These are phyloP conservation scores for Botia kubotai DNA, from an alignment of 2,797 vertebrate species.

Conservation along the genomic window DNA sequence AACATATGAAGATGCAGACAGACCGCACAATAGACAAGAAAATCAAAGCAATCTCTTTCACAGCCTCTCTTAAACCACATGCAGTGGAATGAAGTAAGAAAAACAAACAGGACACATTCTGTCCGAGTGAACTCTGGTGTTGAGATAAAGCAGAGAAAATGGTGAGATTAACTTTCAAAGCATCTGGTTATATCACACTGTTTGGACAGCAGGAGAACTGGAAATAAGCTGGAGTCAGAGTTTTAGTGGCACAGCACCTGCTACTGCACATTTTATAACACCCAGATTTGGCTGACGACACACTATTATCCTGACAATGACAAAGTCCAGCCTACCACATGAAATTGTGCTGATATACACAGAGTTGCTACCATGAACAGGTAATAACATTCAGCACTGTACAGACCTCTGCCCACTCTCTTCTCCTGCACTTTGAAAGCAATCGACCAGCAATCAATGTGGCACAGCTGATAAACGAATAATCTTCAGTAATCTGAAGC, in stretches of 20 bases:
- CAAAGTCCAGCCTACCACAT: constrained; percentile 35
- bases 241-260: constrained; percentile 33
- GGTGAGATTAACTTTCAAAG: constrained; percentile 25
- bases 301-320: constrained; percentile 19
- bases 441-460: constrained; percentile 16
- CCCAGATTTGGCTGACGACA: constrained; percentile 39
- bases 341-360: constrained; percentile 37
- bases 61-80: constrained; percentile 13
- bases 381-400: constrained; percentile 10
- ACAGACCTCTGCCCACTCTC: constrained; percentile 16
- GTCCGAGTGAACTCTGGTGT: neutral
- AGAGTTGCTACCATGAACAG: constrained; percentile 3
- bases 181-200: constrained; percentile 24
- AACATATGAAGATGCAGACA: constrained; percentile 4
- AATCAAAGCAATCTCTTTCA: constrained; percentile 21
- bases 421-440: constrained; percentile 5
- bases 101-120: constrained; percentile 19
- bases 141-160: constrained; percentile 9
- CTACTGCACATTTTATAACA: constrained; percentile 23
- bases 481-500: neutral
- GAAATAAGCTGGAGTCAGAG: constrained; percentile 20
- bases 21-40: constrained; percentile 5
- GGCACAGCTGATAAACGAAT: constrained; percentile 20
- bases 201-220: constrained; percentile 14
- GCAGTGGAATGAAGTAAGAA: neutral